These are phyloP conservation scores for Siniperca knerii DNA, from an alignment of 2,113 vertebrate species.

Conservation along the genomic window DNA sequence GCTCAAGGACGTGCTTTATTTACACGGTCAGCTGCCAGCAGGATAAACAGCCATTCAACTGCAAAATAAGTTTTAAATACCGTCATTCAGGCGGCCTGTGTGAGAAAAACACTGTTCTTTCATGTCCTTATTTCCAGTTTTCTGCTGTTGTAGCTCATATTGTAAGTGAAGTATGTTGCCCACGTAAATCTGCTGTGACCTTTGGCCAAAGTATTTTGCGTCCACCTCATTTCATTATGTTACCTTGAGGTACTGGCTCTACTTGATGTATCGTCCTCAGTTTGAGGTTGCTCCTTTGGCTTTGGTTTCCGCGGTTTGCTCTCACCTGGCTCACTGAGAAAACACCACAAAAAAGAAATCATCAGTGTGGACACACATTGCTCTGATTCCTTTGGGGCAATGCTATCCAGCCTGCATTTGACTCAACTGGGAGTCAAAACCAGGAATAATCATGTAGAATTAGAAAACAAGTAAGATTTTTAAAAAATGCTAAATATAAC, in stretches of 20 bases:
- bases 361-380: neutral
- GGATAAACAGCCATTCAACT: neutral
- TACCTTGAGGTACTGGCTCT: slow-evolving; percentile 81
- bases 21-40: too few species aligned
- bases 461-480: neutral
- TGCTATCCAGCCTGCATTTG: neutral
- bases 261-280: slow-evolving; percentile 78
- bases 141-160: neutral
- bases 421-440: neutral
- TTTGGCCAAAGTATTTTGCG: neutral
- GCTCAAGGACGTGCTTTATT: neutral
- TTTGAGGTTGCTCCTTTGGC: slow-evolving; percentile 80
- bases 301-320: slow-evolving; percentile 86
- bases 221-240: neutral
- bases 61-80: neutral
- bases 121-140: neutral
- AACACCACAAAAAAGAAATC: neutral
- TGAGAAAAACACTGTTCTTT: neutral
- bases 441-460: neutral
- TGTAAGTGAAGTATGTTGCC: neutral
- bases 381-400: neutral
- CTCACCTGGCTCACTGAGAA: slow-evolving; percentile 89
- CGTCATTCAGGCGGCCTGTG: neutral
- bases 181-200: neutral
- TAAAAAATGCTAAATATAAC: too few species aligned